Evolutionary conservation across 2,888 invertebrate species (phyloP), one percentile per base, ranked within the genome.

Genomic region (Kuschelorhynchus macadamiae): DNA sequence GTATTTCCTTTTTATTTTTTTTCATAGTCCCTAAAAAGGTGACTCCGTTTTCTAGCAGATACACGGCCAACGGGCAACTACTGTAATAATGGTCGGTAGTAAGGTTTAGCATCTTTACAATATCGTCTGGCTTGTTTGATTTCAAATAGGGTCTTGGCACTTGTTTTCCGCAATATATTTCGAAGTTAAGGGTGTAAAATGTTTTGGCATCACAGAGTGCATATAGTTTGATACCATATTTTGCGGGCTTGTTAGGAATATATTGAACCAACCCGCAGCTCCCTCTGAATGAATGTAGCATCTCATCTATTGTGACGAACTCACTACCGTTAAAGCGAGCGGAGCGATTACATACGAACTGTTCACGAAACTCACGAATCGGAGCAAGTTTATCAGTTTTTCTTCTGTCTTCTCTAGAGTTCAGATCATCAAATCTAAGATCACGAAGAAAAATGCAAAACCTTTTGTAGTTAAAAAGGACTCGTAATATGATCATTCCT

Each of bases 101-200:
- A 25, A 25, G 25, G 7, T 25, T 25, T 25, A 69, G 17, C 36
- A 56, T 52, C 25, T 67, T 49, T n/a, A 67, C 73, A 47, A 74
- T 68, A 59, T 74, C 74, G 12, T 50, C 44, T 17, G 72, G 44
- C 49, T 60, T 65, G 52, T 75, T 73, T 7, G 71, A 73, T 4
- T 46, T 49, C 11, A 18, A 21, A 44, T 72, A 75, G 1, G 70
- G 72, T 12, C 76, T 73, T 32, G 67, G 56, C 17, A 25, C 49
- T 74, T 75, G 75, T 53, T 61, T 61, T 52, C 71, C 73, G 50
- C 72, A 73, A 63, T 74, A 76, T 44, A 76, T 65, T 66, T 73
- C 71, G 25, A 73, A 71, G 46, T 75, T 75, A 14, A 53, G 63
- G 1, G 71, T 71, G 41, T 72, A 76, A 59, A 57, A 69, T 14